Base-by-base conservation (phyloP, 2,888 invertebrate species). In the Electrophaes corylata region DNA sequence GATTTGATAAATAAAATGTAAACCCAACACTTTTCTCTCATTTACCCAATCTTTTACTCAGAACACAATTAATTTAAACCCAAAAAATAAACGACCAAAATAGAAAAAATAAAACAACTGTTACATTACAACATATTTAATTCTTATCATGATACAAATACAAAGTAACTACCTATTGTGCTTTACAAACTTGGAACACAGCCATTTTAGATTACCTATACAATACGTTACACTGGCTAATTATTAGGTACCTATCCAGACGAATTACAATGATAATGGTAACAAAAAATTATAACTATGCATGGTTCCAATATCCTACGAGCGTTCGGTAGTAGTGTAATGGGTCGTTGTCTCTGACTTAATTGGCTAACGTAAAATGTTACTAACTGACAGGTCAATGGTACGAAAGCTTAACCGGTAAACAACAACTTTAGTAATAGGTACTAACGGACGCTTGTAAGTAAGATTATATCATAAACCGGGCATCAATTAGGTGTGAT, bases 111-210 rank as follows among this genome's bases (percentile, higher is more conserved):
- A 18, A 56, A 60, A 60, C 16, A 18, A 57, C 19, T 31, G 31
- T 56, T 65, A 62, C 46, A 43, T 58, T 64, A 61, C 49, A 45
- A 46, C 53, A 59, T 62, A 66, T 64, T 65, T 64, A 62, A 64
- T 65, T 48, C 51, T 56, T 57, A 66, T 47, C 55, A 67, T 57
- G 60, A 59, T 75, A 75, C 67, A 81, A 80, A 76, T 85, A 86
- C 78, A 83, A 83, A 83, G 76, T 79, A 73, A 73, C 72, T 69
- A 79, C 64, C 75, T 86, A 86, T 83, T 83, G 84, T 86, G 84
- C 79, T 83, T 84, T 81, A 84, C 81, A 84, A 84, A 80, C 73
- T 70, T 84, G 84, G 83, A 88, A 90, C 91, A 91, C 91, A 91
- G 91, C 91, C 91, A 89, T 90, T 85, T 88, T 80, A 85, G 77